These are phyloP conservation scores for Corythornis madagascariensis DNA, from an alignment of 2,113 vertebrate species.

Conservation along the genomic window DNA sequence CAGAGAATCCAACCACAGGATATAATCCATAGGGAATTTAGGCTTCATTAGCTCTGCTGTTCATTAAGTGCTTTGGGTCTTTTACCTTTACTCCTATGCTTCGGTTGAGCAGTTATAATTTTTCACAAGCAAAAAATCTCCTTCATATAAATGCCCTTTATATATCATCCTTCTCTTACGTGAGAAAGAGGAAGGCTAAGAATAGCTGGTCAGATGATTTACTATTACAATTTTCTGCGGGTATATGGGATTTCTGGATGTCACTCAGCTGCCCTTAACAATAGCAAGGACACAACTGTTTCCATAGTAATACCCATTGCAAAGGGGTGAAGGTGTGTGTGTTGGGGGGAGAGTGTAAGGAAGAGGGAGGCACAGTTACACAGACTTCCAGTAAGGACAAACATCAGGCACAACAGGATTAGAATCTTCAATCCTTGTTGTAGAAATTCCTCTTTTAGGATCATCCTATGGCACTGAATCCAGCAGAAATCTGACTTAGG, in stretches of 20 bases:
- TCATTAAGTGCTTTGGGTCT: slow-evolving; percentile 29
- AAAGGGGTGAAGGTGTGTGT: slow-evolving; percentile 59
- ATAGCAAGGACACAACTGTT: slow-evolving; percentile 67
- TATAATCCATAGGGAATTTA: slow-evolving; percentile 37
- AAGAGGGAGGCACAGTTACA: slow-evolving; percentile 27
- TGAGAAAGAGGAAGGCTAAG: slow-evolving; percentile 49
- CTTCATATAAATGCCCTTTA: slow-evolving; percentile 52
- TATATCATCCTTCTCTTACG: slow-evolving; percentile 45
- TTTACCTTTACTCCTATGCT: slow-evolving; percentile 41
- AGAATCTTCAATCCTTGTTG: not conserved
- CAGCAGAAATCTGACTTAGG: not conserved
- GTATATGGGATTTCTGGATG: slow-evolving; percentile 64
- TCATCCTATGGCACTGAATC: not conserved
- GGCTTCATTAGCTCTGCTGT: slow-evolving; percentile 56
- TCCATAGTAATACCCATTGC: slow-evolving; percentile 65
- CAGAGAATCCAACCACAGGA: slow-evolving; percentile 44
- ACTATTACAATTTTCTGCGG: slow-evolving; percentile 65
- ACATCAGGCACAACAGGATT: slow-evolving; percentile 19
- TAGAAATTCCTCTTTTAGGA: slow-evolving; percentile 20
- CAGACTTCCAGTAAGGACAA: slow-evolving; percentile 29
- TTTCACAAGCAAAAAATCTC: not conserved
- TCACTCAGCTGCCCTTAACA: slow-evolving; percentile 62
- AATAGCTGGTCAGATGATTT: slow-evolving; percentile 70
- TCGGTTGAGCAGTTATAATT: slow-evolving; percentile 34
- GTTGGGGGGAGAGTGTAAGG: slow-evolving; percentile 23